Percentiles rank a stretch among this genome's conserved stretches.
Evolutionary conservation across 2,113 vertebrate species (phyloP).

Genomic region (Haemorhous mexicanus): DNA sequence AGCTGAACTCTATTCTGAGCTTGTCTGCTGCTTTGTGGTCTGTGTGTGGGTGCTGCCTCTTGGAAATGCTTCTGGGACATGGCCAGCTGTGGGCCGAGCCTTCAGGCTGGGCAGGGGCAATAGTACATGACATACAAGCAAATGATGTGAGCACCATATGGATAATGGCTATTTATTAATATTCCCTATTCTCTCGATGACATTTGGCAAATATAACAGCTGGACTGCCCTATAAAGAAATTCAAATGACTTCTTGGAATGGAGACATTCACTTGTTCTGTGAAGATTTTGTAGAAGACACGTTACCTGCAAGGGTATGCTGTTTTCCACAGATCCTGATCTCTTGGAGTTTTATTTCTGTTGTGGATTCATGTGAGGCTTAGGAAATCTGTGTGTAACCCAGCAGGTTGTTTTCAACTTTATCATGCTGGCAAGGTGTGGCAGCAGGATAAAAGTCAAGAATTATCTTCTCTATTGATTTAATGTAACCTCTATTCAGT

Average conservation of each 20-base stretch:
- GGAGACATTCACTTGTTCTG: background rate
- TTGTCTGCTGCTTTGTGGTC: background rate
- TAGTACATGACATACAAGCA: background rate
- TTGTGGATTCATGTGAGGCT: background rate
- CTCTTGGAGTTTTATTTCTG: background rate
- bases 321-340: background rate
- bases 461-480: background rate
- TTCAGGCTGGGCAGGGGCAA: background rate
- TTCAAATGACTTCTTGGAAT: background rate
- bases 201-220: background rate
- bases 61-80: background rate
- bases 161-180: background rate
- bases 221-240: background rate
- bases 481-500: background rate
- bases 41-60: background rate
- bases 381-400: background rate
- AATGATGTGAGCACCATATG: background rate
- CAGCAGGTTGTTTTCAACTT: background rate
- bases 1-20: background rate
- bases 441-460: background rate
- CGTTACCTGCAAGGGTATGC: background rate
- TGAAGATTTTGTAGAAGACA: background rate
- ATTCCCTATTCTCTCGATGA: background rate
- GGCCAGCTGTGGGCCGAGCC: background rate
- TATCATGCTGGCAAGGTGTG: background rate